Base-by-base conservation (phyloP, 2,888 invertebrate species). In the Agrotis exclamationis region DNA sequence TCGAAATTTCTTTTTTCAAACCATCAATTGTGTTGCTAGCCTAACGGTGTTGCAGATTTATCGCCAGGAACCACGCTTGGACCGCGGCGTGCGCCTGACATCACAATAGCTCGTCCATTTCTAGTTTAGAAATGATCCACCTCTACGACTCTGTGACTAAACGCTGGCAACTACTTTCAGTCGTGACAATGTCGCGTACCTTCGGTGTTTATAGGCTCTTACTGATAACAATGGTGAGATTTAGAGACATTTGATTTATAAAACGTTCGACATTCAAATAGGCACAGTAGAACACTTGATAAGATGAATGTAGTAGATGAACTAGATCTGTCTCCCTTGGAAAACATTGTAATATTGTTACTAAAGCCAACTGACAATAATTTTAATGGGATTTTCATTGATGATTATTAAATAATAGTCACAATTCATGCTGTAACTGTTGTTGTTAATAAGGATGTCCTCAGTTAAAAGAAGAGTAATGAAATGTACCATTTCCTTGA, bases 101-200 rank as follows among this genome's bases (percentile, higher is more conserved):
- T 87, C 87, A 93, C 94, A 94, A 94, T 94, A 86, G 92, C 85
- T 88, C 91, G 90, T 92, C 89, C 88, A 89, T 92, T 92, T 86
- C 89, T 84, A 83, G 80, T 85, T 85, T 83, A 86, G 87, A 87
- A 88, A 88, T 88, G 88, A 87, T 88, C 87, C 85, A 85, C 86
- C 77, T 83, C 74, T 82, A 63, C 70, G 70, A 70, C 70, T 81
- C 70, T 82, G 68, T 67, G 73, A 73, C 72, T 82, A 81, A 81
- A 80, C 78, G 80, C 70, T 79, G 77, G 68, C 75, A 78, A 73
- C 78, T 83, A 82, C 82, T 83, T 82, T 79, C 81, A 85, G 80
- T 88, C 88, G 87, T 87, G 87, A 86, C 89, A 87, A 72, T 85
- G 85, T 86, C 87, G 84, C 86, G 82, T 86, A 76, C 79, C 73